Percentiles rank a stretch among this genome's conserved stretches.
These are phyloP conservation scores for Aleiodes testaceus DNA, from an alignment of 2,888 invertebrate species.

Conservation along the genomic window DNA sequence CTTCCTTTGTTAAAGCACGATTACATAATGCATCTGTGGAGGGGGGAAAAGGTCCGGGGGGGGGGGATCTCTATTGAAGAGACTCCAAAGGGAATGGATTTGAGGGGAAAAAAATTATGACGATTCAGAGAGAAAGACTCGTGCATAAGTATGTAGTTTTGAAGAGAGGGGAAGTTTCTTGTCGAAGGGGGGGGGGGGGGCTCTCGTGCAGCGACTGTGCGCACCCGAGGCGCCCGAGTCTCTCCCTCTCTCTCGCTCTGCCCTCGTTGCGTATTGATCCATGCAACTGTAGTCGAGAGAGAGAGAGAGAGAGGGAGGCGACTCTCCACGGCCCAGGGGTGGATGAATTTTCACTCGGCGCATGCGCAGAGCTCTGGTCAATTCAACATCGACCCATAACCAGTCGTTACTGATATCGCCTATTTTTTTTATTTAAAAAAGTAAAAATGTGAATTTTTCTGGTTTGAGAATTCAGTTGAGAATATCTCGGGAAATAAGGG, in stretches of 20 bases:
- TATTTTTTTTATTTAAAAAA: too few relatives aligned
- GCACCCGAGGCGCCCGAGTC: slow-evolving; percentile 12
- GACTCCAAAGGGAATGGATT: background rate
- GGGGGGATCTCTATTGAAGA: too few relatives aligned
- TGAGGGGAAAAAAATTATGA: background rate
- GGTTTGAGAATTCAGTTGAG: too few relatives aligned
- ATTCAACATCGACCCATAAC: slow-evolving; percentile 50
- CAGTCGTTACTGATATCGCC: background rate
- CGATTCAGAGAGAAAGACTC: background rate
- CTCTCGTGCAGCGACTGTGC: slow-evolving; percentile 2
- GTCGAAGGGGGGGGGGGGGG: background rate
- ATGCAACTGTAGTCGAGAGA: slow-evolving; percentile 48
- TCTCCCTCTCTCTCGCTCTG: slow-evolving; percentile 50
- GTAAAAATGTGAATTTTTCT: background rate
- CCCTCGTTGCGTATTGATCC: slow-evolving; percentile 72
- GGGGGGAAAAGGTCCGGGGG: too few relatives aligned
- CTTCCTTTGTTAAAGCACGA: too few relatives aligned
- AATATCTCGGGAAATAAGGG: too few relatives aligned
- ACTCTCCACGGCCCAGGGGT: slow-evolving; percentile 52
- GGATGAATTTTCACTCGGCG: slow-evolving; percentile 45
- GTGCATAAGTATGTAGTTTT: background rate
- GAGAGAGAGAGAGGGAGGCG: slow-evolving; percentile 39
- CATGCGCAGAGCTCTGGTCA: slow-evolving; percentile 45
- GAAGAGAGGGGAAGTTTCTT: background rate
- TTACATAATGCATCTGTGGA: too few relatives aligned